Base-by-base conservation (phyloP, 2,888 invertebrate genomes). In the Coleophora deauratella region DNA sequence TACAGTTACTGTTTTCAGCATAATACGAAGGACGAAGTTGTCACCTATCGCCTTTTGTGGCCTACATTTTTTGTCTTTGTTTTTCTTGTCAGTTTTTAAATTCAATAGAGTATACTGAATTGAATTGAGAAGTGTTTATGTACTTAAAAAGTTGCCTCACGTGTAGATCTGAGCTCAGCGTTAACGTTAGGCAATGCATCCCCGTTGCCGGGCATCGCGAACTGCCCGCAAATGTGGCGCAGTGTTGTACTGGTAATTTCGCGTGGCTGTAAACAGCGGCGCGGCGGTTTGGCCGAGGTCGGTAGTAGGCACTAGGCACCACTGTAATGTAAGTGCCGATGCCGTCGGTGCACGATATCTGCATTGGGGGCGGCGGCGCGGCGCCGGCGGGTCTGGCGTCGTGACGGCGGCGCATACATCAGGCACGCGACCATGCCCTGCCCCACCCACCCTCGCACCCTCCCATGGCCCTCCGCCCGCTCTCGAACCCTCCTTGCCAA, bases 371-470 rank as follows among this genome's bases (percentile, higher is more conserved):
- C 13, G 27, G 37, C 76, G 69, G 59, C 67, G 64, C 59, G 81
- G 80, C 81, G 82, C 79, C 82, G 82, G 62, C 81, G 75, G 73
- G 82, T 78, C 81, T 79, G 78, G 71, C 74, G 77, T 63, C 78
- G 73, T 68, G 77, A 73, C 74, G 77, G 80, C 80, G 82, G 77
- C 79, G 80, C 79, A 80, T 80, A 80, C 75, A 81, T 81, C 80
- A 82, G 68, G 66, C 82, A 82, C 79, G 84, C 84, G 71, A 82
- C 68, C 63, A 55, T 49, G 59, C 53, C 59, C 54, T 52, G 51
- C 45, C 45, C 54, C 55, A 33, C 49, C 40, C 21, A 3, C 57
- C 43, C 49, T 49, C 50, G 45, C 46, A 47, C 45, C 42, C 38
- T 37, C 34, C 21, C 45, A 13, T 13, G 9, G 41, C 42, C 35